Evolutionary conservation across 2,797 vertebrate species (phyloP).

Genomic region (Propithecus deckenii): DNA sequence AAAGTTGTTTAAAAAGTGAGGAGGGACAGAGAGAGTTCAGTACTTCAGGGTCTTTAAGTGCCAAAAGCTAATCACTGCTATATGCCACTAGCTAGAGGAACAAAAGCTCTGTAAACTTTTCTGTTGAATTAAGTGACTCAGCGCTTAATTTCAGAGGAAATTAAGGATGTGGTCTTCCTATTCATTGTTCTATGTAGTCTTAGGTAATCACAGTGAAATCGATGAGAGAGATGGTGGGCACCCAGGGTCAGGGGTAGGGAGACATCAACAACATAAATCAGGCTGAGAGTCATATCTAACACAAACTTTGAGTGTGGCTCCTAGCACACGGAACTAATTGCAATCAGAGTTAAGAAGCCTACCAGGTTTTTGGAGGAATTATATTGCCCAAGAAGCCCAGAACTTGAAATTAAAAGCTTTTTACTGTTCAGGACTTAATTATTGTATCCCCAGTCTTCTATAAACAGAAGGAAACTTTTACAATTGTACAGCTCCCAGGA

Average conservation of each 20-base stretch:
- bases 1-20: background rate
- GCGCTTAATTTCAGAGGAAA: background rate
- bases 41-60: background rate
- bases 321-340: background rate
- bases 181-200: background rate
- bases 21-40: background rate
- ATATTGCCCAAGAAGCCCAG: background rate
- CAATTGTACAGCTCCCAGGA: background rate
- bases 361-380: background rate
- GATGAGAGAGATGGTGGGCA: background rate
- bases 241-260: background rate
- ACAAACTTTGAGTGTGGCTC: background rate
- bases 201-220: background rate
- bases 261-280: background rate
- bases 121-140: background rate
- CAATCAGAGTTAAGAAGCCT: background rate
- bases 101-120: background rate
- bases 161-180: background rate
- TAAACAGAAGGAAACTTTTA: background rate
- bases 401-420: background rate
- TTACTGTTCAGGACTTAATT: background rate
- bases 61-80: background rate
- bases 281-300: background rate
- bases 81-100: background rate
- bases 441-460: background rate